Percentiles rank a stretch among this genome's conserved stretches.
Evolutionary conservation across 2,797 vertebrate genomes (phyloP).

Genomic region (Pseudochirops corinnae): DNA sequence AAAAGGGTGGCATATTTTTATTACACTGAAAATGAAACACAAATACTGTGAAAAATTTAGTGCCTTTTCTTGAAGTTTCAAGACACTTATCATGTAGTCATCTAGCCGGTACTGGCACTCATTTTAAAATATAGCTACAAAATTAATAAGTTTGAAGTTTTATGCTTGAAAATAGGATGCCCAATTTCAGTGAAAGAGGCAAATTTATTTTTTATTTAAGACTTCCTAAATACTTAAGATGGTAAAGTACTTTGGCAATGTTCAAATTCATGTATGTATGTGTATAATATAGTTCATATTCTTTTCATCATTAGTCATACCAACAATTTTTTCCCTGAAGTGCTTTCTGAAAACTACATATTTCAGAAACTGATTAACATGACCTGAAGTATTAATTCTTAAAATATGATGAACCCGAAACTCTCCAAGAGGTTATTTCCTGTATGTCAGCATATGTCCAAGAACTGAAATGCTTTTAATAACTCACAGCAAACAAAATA

Average conservation of each 20-base stretch:
- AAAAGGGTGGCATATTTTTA: conserved; percentile 94
- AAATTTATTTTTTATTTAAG: conserved; percentile 87
- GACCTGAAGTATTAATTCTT: conserved; percentile 86
- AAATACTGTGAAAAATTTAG: conserved; percentile 93
- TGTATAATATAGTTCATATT: conserved; percentile 84
- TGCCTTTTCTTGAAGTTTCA: conserved; percentile 88
- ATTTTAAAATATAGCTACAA: conserved; percentile 86
- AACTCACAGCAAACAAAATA: conserved; percentile 77
- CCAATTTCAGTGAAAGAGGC: conserved; percentile 79
- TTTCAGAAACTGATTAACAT: conserved; percentile 90
- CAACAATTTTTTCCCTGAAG: conserved; percentile 84
- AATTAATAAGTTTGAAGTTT: conserved; percentile 86
- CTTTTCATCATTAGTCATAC: conserved; percentile 86
- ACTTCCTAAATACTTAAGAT: conserved; percentile 84
- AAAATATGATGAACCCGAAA: conserved; percentile 87
- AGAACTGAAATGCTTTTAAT: conserved; percentile 83
- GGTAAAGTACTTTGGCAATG: conserved; percentile 77
- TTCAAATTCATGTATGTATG: conserved; percentile 74
- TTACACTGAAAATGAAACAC: conserved; percentile 92
- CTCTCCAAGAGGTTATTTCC: conserved; percentile 85
- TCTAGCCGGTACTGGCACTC: conserved; percentile 78
- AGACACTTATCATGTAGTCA: conserved; percentile 86
- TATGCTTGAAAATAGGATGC: conserved; percentile 80
- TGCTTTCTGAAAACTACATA: conserved; percentile 86
- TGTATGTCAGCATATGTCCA: conserved; percentile 85